A percentile compares a stretch with the other conserved stretches of the same genome.
These are phyloP conservation scores for Invenusta paracnida DNA, from an alignment of 2,888 invertebrate species.

Conservation along the genomic window DNA sequence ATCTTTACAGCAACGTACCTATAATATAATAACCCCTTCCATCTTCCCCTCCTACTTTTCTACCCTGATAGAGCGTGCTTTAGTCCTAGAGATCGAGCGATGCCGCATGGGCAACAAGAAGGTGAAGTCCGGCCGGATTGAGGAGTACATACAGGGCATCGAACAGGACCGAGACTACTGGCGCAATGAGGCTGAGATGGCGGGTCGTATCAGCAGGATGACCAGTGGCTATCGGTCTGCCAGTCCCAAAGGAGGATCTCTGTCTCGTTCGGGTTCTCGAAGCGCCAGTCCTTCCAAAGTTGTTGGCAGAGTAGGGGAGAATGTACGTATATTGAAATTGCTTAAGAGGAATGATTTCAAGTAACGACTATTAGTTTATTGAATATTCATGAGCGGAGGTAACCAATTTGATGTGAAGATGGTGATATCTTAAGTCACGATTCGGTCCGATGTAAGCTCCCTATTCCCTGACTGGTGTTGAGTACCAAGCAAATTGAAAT, in stretches of 20 bases:
- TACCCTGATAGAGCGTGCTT: slow-evolving; percentile 53
- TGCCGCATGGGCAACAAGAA: slow-evolving; percentile 47
- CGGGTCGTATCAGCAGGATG: slow-evolving; percentile 45
- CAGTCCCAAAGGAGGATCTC: neutral
- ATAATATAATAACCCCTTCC: too few relatives aligned
- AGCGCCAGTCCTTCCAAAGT: neutral
- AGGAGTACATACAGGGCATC: slow-evolving; percentile 42
- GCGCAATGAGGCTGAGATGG: slow-evolving; percentile 55
- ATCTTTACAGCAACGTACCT: too few relatives aligned
- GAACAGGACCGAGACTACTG: slow-evolving; percentile 57
- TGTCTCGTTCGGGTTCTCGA: neutral
- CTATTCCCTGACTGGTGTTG: too few relatives aligned
- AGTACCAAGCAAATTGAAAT: too few relatives aligned
- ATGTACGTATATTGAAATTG: too few relatives aligned
- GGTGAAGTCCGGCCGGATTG: slow-evolving; percentile 46
- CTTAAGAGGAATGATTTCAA: too few relatives aligned
- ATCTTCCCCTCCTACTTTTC: too few relatives aligned
- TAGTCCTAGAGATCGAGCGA: slow-evolving; percentile 60
- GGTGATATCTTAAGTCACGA: too few relatives aligned
- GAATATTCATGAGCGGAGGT: too few relatives aligned
- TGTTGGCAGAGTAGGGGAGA: neutral
- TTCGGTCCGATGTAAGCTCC: too few relatives aligned
- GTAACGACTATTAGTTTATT: too few relatives aligned
- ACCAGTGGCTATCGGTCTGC: neutral
- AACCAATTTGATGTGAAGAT: too few relatives aligned